Conservation (phyloP, 2,888 invertebrate genomes). For the Chrysolina haemoptera region DNA sequence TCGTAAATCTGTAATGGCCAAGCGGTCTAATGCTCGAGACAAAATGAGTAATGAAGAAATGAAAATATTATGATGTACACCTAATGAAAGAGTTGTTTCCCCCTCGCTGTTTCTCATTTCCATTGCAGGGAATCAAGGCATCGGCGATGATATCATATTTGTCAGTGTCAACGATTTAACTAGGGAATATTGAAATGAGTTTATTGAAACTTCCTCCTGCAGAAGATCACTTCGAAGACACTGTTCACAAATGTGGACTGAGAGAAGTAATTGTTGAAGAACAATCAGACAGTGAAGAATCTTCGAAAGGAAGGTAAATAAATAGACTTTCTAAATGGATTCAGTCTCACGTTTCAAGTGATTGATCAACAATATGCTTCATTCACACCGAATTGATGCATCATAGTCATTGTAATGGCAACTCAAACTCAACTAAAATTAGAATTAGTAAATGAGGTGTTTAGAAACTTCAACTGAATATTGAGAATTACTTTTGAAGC, state of each 20-base stretch:
- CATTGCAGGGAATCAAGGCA: background rate
- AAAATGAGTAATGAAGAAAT: background rate
- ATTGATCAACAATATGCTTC: no score
- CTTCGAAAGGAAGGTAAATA: slow-evolving; percentile 70
- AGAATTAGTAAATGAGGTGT: no score
- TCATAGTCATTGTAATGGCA: no score
- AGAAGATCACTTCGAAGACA: slow-evolving; percentile 31
- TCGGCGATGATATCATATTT: background rate
- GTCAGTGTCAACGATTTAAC: slow-evolving; percentile 9
- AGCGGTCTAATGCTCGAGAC: no score
- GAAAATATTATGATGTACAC: no score
- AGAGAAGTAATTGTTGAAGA: slow-evolving; percentile 76
- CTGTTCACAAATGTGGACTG: slow-evolving; percentile 64
- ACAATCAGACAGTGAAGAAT: slow-evolving; percentile 74
- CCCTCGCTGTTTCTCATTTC: background rate
- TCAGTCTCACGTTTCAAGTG: no score
- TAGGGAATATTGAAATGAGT: background rate
- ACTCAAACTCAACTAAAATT: no score
- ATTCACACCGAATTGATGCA: no score
- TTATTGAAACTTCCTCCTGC: background rate
- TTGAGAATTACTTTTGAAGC: no score
- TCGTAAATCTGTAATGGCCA: no score
- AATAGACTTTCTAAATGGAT: background rate
- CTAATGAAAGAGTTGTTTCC: no score
- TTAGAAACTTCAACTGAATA: no score